Conservation (phyloP, 2,113 vertebrate species). For the Melanocharis versteri region DNA sequence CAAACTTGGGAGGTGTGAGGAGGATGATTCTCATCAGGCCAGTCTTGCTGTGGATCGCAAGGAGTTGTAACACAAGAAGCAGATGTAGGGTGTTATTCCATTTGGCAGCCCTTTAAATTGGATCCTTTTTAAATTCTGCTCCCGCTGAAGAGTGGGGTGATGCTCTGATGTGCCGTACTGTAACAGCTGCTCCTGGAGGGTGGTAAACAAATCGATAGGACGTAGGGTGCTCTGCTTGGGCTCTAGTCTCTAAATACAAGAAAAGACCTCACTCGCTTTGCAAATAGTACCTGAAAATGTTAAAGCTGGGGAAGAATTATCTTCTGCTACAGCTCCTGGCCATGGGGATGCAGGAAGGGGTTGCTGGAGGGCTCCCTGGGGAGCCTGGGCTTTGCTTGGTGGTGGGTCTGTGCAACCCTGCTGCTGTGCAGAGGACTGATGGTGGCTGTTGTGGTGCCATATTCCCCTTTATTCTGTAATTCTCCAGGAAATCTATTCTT, state of each 20-base stretch:
- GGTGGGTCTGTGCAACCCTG: background rate
- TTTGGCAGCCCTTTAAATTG: background rate
- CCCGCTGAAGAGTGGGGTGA: background rate
- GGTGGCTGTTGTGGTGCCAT: background rate
- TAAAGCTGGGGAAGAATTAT: background rate
- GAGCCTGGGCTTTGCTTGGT: background rate
- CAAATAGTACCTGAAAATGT: background rate
- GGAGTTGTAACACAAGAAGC: background rate
- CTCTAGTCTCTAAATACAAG: background rate
- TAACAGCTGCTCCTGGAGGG: fast-evolving
- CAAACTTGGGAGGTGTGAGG: background rate
- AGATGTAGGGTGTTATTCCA: background rate
- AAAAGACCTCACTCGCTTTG: background rate
- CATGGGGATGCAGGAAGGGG: background rate
- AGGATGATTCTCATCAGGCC: background rate
- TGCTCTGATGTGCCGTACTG: background rate
- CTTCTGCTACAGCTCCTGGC: background rate
- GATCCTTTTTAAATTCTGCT: background rate
- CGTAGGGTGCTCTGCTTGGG: background rate
- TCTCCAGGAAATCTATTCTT: background rate
- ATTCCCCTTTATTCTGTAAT: background rate
- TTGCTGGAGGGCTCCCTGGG: background rate
- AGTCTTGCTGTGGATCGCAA: background rate
- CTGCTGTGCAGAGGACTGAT: background rate
- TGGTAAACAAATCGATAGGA: fast-evolving